Evolutionary conservation across 2,888 invertebrate species (phyloP).

Genomic region (Caenorhabditis virilis): DNA sequence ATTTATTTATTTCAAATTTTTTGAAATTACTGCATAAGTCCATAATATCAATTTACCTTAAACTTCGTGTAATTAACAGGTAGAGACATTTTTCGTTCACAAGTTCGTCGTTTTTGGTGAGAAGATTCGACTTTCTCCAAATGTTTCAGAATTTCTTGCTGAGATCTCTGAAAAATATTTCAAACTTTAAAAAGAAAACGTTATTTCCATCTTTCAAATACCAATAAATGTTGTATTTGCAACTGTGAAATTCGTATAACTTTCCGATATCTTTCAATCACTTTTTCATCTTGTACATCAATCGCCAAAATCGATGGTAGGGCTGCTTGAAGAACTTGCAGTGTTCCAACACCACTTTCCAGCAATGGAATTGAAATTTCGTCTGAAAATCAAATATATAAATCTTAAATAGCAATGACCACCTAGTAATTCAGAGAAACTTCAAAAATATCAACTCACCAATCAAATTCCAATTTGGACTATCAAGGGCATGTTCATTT

Average conservation of each 20-base stretch:
- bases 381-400: slow-evolving; percentile 9
- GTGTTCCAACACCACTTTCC: slow-evolving; percentile 31
- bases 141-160: slow-evolving; percentile 29
- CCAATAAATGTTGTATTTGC: slow-evolving; percentile 34
- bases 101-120: too few relatives aligned
- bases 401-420: not conserved
- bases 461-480: slow-evolving; percentile 6
- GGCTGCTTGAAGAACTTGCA: slow-evolving; percentile 34
- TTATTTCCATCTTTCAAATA: slow-evolving; percentile 1
- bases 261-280: slow-evolving; percentile 19
- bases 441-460: not conserved
- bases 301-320: slow-evolving; percentile 29
- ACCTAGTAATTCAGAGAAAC: not conserved
- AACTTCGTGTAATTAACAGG: slow-evolving; percentile 8
- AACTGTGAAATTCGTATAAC: slow-evolving; percentile 30
- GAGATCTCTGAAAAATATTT: slow-evolving; percentile 27
- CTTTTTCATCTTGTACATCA: slow-evolving; percentile 14
- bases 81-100: slow-evolving; percentile 7
- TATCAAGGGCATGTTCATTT: too few relatives aligned
- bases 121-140: slow-evolving; percentile 26
- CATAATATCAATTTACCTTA: slow-evolving; percentile 6
- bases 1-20: not conserved
- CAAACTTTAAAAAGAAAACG: not conserved
- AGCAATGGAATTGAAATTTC: slow-evolving; percentile 36
- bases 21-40: not conserved